These are phyloP conservation scores for Mesoclemmys tuberculata DNA, from an alignment of 2,113 vertebrate species.

Conservation along the genomic window DNA sequence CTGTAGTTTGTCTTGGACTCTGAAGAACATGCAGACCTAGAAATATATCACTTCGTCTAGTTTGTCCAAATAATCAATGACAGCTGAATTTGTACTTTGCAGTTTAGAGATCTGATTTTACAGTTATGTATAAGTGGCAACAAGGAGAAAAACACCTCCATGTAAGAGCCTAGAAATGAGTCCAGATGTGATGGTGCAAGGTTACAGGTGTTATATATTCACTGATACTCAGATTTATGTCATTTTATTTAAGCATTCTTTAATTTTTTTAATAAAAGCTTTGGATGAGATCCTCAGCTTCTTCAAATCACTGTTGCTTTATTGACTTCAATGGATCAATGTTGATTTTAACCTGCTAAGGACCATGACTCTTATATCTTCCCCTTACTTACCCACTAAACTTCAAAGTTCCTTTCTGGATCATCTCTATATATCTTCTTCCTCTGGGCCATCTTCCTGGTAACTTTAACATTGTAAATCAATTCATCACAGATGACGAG, in stretches of 20 bases:
- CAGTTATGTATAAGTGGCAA: background rate
- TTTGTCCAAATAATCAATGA: constrained; percentile 7
- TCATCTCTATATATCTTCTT: background rate
- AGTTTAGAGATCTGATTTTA: background rate
- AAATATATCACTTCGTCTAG: background rate
- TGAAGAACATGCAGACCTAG: background rate
- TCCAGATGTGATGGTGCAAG: background rate
- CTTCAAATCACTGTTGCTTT: background rate
- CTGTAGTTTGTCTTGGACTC: background rate
- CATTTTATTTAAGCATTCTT: background rate
- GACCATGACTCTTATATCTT: background rate
- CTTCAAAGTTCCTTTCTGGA: background rate
- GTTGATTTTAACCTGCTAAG: background rate
- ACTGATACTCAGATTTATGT: background rate
- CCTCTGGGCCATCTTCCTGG: background rate
- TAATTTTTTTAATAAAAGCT: background rate
- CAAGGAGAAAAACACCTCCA: too few species aligned
- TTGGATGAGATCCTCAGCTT: background rate
- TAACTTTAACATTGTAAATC: background rate
- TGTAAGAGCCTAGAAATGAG: background rate
- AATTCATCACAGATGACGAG: background rate
- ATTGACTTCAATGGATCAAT: background rate
- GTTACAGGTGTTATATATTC: background rate
- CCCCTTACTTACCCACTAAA: background rate
- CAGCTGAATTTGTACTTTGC: background rate